These are phyloP conservation scores for Lithophane leautieri DNA, from an alignment of 2,888 invertebrate species.

Conservation along the genomic window DNA sequence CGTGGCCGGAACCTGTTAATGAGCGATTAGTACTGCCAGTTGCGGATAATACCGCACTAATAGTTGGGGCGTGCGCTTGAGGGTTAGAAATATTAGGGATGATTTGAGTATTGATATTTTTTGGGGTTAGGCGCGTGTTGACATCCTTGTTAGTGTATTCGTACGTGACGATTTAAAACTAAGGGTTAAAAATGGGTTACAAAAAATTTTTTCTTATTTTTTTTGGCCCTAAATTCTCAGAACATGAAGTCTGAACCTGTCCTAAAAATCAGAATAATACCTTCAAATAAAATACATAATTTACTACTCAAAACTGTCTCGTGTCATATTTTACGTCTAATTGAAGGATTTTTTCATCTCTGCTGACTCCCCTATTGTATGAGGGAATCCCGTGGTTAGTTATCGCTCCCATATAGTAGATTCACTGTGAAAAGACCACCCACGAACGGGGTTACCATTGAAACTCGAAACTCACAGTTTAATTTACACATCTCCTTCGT, in stretches of 20 bases:
- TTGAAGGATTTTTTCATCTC: slow-evolving; percentile 65
- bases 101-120: slow-evolving; percentile 66
- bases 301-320: slow-evolving; percentile 37
- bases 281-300: slow-evolving; percentile 29
- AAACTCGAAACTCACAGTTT: slow-evolving; percentile 57
- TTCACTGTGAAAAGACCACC: slow-evolving; percentile 66
- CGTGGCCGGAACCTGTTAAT: slow-evolving; percentile 86
- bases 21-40: slow-evolving; percentile 90
- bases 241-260: slow-evolving; percentile 11
- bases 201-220: not conserved
- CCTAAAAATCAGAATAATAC: slow-evolving; percentile 6
- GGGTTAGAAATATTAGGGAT: slow-evolving; percentile 70
- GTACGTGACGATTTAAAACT: slow-evolving; percentile 51
- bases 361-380: slow-evolving; percentile 63
- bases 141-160: slow-evolving; percentile 62
- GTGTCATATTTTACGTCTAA: slow-evolving; percentile 71
- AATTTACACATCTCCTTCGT: slow-evolving; percentile 36
- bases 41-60: slow-evolving; percentile 86
- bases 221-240: not conserved
- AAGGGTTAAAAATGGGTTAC: not conserved
- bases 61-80: slow-evolving; percentile 82
- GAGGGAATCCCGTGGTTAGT: slow-evolving; percentile 61
- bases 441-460: slow-evolving; percentile 62
- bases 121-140: slow-evolving; percentile 64
- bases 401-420: slow-evolving; percentile 65